Evolutionary conservation across 1,140 invertebrate genomes (phyloP).

Genomic region (Potamilus streckersoni): DNA sequence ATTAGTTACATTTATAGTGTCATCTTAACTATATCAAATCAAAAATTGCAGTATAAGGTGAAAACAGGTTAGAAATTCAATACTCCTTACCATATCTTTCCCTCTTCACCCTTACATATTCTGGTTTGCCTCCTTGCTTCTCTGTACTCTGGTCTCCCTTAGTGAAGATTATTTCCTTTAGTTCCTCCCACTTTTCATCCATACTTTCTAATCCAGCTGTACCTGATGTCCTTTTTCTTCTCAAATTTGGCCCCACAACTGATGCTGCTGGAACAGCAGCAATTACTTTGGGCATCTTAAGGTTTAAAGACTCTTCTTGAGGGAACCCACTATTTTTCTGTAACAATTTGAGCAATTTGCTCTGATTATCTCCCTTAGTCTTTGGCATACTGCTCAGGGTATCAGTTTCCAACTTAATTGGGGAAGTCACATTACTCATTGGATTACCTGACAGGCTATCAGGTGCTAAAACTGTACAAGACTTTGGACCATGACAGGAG

Average conservation of each 20-base stretch:
- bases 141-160: constrained; percentile 73
- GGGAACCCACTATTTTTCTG: not conserved
- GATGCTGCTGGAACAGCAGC: constrained; percentile 11
- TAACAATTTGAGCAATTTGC: constrained; percentile 6
- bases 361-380: constrained; percentile 1
- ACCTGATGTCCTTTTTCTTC: not conserved
- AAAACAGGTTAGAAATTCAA: not conserved
- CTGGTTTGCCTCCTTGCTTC: constrained; percentile 1
- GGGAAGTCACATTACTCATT: too few relatives aligned
- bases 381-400: not conserved
- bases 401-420: too few relatives aligned
- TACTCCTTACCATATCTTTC: constrained; percentile 66
- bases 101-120: constrained; percentile 65
- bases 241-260: not conserved
- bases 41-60: not conserved
- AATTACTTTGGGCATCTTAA: not conserved
- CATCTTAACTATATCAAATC: not conserved
- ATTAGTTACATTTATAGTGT: not conserved
- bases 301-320: constrained; percentile 4
- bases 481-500: too few relatives aligned
- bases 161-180: constrained; percentile 53
- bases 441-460: too few relatives aligned
- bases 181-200: constrained; percentile 64
- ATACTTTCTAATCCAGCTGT: constrained; percentile 27
- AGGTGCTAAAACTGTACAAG: too few relatives aligned